A percentile compares a stretch with the other conserved stretches of the same genome.
Evolutionary conservation across 2,888 invertebrate species (phyloP).

Genomic region (Brachypterus glaber): DNA sequence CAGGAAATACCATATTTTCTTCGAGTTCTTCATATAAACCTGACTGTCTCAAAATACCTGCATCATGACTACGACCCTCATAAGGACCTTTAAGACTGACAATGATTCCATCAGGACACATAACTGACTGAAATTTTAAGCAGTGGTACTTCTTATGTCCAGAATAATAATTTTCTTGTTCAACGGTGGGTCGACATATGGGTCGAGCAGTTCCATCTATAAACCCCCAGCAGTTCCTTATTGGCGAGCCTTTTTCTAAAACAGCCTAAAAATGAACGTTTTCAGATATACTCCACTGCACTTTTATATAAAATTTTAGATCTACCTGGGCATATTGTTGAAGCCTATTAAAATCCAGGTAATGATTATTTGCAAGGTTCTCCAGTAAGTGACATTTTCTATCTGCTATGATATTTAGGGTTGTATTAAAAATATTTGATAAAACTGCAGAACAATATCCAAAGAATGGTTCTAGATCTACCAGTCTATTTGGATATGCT

Average conservation of each 20-base stretch:
- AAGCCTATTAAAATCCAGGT: not conserved
- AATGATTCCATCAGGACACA: constrained; percentile 21
- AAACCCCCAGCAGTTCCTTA: constrained; percentile 19
- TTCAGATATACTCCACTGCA: not conserved
- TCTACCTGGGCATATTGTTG: not conserved
- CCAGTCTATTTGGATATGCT: not conserved
- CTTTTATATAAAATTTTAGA: constrained; percentile 1
- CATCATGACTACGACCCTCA: constrained; percentile 19
- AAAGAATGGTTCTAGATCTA: not conserved
- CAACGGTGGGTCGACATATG: constrained; percentile 16
- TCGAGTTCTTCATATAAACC: constrained; percentile 16
- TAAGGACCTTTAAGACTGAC: constrained; percentile 16
- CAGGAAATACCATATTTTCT: constrained; percentile 9
- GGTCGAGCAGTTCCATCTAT: constrained; percentile 18
- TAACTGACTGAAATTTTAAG: constrained; percentile 20
- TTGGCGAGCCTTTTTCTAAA: constrained; percentile 12
- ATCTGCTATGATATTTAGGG: not conserved
- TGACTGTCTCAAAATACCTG: constrained; percentile 19
- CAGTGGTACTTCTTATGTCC: constrained; percentile 19
- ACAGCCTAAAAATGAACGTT: constrained; percentile 6
- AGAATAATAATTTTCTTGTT: constrained; percentile 19
- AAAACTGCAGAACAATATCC: not conserved
- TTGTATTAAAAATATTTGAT: not conserved
- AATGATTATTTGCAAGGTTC: not conserved
- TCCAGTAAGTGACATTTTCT: not conserved